Percentiles rank a stretch among this genome's conserved stretches.
Conservation (phyloP, 37 sponge, comb jelly and placozoan genomes). For the Bolinopsis microptera region DNA sequence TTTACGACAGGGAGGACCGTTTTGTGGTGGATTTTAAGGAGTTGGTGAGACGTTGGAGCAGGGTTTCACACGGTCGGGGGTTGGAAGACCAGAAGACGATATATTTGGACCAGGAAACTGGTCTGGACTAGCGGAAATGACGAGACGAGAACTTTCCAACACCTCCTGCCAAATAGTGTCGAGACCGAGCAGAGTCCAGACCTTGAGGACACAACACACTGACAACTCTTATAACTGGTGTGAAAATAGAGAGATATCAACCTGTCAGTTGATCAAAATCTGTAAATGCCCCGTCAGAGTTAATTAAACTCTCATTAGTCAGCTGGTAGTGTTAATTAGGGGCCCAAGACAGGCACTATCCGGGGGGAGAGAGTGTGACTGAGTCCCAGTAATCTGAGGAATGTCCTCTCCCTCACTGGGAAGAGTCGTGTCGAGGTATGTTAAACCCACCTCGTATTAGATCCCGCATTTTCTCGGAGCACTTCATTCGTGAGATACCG, state of each 20-base stretch:
- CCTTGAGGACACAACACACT: no score
- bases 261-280: background rate
- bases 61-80: background rate
- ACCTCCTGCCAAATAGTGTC: background rate
- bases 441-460: no score
- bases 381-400: no score
- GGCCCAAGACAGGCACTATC: background rate
- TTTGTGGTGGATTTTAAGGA: no score
- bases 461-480: no score
- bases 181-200: background rate
- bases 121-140: background rate
- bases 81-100: no score
- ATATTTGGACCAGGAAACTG: no score
- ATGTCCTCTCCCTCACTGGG: no score
- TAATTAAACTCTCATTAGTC: background rate
- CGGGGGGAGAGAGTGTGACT: no score
- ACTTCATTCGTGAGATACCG: no score
- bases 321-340: background rate
- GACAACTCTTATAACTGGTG: background rate
- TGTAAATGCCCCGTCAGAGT: background rate
- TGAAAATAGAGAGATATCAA: background rate
- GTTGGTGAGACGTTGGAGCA: background rate
- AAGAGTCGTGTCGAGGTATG: no score
- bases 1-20: no score
- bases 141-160: background rate